A percentile compares a stretch with the other conserved stretches of the same genome.
Conservation (phyloP, 2,797 vertebrate species). For the Oreortyx pictus region DNA sequence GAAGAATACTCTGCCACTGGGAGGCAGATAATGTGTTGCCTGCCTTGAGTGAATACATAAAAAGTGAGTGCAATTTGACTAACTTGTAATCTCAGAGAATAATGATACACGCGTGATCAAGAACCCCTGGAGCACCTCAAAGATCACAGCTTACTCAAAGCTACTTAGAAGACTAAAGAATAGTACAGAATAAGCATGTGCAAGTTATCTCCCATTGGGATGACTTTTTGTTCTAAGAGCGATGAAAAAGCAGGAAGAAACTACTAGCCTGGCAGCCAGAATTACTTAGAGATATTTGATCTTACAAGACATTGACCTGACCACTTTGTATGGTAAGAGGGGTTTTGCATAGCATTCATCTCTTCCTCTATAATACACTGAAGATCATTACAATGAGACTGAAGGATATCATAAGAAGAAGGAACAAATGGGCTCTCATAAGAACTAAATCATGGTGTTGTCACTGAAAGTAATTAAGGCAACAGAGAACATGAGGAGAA, state of each 20-base stretch:
- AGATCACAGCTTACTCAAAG: rapidly evolving
- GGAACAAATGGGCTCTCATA: background rate
- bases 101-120: background rate
- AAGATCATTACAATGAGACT: background rate
- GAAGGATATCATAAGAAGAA: background rate
- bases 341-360: background rate
- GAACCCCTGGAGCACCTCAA: background rate
- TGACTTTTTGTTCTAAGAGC: background rate
- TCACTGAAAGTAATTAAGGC: background rate
- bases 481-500: background rate
- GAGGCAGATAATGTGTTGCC: background rate
- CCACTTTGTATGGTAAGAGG: background rate
- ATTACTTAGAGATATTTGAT: background rate
- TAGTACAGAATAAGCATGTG: background rate
- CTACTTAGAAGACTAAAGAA: background rate
- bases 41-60: background rate
- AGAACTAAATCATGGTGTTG: background rate
- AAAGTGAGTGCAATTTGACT: background rate
- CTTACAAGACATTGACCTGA: background rate
- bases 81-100: background rate
- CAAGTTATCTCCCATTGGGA: background rate
- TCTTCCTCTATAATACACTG: background rate
- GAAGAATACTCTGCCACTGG: background rate
- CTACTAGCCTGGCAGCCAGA: background rate
- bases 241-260: background rate